Percentiles rank a stretch among this genome's conserved stretches.
phyloP scores from a whole-genome alignment of 1,140 invertebrate species.

The Drosophila dunni region DNA sequence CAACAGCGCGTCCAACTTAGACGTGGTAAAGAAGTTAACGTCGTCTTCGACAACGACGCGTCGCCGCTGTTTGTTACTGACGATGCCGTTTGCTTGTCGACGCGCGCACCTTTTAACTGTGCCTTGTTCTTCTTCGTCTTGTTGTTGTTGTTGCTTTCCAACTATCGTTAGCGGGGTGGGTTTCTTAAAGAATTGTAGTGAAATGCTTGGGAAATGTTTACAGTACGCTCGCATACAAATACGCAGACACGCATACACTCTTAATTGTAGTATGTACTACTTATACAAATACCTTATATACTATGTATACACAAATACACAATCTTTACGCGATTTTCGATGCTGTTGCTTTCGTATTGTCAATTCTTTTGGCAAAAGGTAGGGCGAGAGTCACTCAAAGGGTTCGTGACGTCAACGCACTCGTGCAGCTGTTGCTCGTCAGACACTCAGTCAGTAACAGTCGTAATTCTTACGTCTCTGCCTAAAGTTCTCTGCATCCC shows the following conservation, averaged over 20 bases:
- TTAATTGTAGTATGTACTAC: neutral
- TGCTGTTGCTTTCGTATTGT: constrained; percentile 33
- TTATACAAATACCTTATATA: neutral
- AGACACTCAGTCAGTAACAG: constrained; percentile 38
- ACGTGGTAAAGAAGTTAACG: constrained; percentile 58
- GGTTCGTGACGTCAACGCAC: constrained; percentile 58
- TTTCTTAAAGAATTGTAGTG: constrained; percentile 74
- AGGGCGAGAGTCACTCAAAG: constrained; percentile 51
- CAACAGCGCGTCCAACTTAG: constrained; percentile 72
- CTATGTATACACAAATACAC: constrained; percentile 11
- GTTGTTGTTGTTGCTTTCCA: constrained; percentile 34
- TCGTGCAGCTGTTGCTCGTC: constrained; percentile 68
- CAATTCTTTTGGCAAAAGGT: constrained; percentile 64
- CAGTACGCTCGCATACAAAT: constrained; percentile 47
- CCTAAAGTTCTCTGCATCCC: constrained; percentile 34
- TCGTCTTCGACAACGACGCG: constrained; percentile 59
- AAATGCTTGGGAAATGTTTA: constrained; percentile 72
- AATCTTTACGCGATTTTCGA: constrained; percentile 47
- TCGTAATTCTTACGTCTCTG: constrained; percentile 34
- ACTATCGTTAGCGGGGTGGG: constrained; percentile 60
- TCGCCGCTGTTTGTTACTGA: constrained; percentile 24
- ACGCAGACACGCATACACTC: neutral
- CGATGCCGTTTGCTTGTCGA: constrained; percentile 43
- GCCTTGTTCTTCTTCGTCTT: constrained; percentile 27
- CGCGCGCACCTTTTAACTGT: constrained; percentile 68